These are phyloP conservation scores for Xiphorhynchus elegans DNA, from an alignment of 2,113 vertebrate species.

Conservation along the genomic window DNA sequence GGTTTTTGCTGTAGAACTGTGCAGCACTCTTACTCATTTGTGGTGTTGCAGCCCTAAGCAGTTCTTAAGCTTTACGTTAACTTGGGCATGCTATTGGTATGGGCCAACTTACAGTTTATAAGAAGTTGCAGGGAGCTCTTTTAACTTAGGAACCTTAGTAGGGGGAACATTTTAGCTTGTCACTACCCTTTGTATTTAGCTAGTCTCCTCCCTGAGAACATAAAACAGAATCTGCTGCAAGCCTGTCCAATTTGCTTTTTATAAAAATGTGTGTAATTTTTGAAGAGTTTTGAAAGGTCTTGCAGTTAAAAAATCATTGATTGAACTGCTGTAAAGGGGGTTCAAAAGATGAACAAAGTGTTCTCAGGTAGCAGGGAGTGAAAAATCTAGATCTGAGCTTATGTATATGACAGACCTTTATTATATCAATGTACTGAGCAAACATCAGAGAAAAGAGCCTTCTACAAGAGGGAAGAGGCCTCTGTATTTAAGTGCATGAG, in stretches of 20 bases:
- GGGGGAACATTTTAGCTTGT: not conserved
- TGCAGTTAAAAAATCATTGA: not conserved
- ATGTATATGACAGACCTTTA: not conserved
- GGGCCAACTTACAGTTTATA: not conserved
- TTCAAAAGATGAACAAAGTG: not conserved
- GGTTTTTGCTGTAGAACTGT: not conserved
- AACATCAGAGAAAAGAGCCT: not conserved
- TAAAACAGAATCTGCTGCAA: not conserved
- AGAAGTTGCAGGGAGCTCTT: not conserved
- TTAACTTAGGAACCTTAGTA: not conserved
- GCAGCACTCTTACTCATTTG: not conserved
- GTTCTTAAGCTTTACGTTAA: not conserved
- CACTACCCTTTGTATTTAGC: not conserved
- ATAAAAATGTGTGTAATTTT: not conserved
- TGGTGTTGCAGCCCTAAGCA: not conserved
- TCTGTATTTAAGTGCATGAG: not conserved
- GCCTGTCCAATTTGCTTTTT: not conserved
- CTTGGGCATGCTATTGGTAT: not conserved
- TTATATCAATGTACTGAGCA: not conserved
- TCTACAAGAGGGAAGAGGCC: not conserved
- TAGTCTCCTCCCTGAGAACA: not conserved
- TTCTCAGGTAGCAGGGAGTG: not conserved
- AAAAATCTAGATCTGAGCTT: not conserved
- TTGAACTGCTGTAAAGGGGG: not conserved
- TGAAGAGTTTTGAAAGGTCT: not conserved